A percentile compares a stretch with the other conserved stretches of the same genome.
phyloP scores from a whole-genome alignment of 2,113 vertebrate genomes.

The Phyllostomus hastatus region DNA sequence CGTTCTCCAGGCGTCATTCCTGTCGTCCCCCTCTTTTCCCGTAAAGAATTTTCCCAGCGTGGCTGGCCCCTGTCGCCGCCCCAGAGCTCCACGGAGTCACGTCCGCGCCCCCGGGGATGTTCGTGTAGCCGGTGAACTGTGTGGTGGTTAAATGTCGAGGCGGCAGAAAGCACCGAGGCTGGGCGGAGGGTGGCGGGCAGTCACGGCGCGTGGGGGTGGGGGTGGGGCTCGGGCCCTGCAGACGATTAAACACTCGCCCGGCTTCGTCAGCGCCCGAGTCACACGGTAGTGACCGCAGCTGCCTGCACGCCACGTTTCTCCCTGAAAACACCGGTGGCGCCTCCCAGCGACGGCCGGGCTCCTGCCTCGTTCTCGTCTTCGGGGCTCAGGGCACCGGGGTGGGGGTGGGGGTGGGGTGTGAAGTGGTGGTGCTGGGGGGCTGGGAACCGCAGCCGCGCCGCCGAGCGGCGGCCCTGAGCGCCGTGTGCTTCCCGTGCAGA shows the following conservation, averaged over 20 bases:
- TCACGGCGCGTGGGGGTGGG: background rate
- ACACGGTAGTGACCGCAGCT: background rate
- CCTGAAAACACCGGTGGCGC: background rate
- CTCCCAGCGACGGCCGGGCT: fast-evolving
- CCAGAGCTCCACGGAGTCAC: background rate
- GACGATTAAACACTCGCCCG: background rate
- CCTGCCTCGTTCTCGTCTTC: fast-evolving
- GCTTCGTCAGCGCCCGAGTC: background rate
- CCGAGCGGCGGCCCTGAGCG: background rate
- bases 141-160: background rate
- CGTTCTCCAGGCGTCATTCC: background rate
- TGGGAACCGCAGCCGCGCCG: background rate
- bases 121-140: background rate
- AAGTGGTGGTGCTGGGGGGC: background rate
- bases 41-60: background rate
- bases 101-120: background rate
- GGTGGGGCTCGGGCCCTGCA: fast-evolving
- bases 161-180: background rate
- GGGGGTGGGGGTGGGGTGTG: background rate
- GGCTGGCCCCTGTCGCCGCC: background rate
- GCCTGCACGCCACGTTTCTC: background rate
- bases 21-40: background rate
- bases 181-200: background rate
- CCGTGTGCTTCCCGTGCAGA: constrained; percentile 81
- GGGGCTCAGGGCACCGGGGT: background rate